Conservation (phyloP, 2,888 invertebrate genomes). For the Drosophila anceps region DNA sequence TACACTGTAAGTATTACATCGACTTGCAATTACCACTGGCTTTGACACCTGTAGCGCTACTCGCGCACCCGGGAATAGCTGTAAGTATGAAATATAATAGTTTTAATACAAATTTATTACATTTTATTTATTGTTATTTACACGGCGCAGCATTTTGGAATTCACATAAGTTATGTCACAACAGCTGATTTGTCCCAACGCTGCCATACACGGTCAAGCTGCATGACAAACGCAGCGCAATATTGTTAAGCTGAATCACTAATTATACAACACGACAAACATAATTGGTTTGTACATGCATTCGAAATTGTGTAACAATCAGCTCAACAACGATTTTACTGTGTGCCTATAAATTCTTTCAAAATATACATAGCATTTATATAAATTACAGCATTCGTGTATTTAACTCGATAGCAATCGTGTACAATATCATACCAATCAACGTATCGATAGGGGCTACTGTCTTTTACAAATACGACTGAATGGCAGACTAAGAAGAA, state of each 20-base stretch:
- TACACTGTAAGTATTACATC: constrained; percentile 71
- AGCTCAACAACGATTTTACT: background rate
- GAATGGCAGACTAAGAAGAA: constrained; percentile 40
- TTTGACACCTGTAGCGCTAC: constrained; percentile 32
- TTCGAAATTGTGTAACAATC: background rate
- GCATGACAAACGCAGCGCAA: constrained; percentile 11
- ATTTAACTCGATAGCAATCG: background rate
- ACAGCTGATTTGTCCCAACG: constrained; percentile 47
- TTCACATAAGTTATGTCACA: constrained; percentile 69
- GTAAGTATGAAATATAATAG: background rate
- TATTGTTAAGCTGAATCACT: no score
- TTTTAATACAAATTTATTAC: constrained; percentile 21
- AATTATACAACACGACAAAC: no score
- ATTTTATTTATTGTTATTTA: constrained; percentile 50
- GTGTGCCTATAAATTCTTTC: background rate
- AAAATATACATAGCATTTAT: background rate
- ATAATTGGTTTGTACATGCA: background rate
- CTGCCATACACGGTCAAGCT: constrained; percentile 16
- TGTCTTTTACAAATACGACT: background rate
- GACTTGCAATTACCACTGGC: constrained; percentile 8
- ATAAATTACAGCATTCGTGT: background rate
- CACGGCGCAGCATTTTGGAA: constrained; percentile 59
- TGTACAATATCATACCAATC: background rate
- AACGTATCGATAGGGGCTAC: constrained; percentile 11
- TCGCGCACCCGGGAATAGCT: constrained; percentile 60